Conservation (phyloP, 1,140 invertebrate genomes). For the Bombus confusus region DNA sequence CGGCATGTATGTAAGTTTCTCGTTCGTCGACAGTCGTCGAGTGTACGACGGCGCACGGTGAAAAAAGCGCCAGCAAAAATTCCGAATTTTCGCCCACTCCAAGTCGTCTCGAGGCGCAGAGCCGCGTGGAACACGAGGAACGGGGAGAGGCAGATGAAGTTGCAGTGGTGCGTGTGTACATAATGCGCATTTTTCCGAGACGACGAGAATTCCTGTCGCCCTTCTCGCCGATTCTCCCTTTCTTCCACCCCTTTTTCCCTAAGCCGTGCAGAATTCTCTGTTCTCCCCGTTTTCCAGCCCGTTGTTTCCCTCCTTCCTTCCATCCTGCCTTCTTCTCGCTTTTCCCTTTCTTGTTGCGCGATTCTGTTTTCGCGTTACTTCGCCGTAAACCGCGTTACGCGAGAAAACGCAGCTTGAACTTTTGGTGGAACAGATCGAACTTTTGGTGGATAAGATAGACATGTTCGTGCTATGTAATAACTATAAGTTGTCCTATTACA, state of each 20-base stretch:
- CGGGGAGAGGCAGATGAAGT: conserved; percentile 11
- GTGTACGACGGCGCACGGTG: neutral
- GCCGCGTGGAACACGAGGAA: neutral
- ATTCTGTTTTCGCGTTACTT: neutral
- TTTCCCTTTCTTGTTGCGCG: neutral
- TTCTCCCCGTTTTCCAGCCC: conserved; percentile 5
- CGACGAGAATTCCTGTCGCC: conserved; percentile 61
- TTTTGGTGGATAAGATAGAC: neutral
- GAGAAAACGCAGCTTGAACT: neutral
- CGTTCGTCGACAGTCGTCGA: neutral
- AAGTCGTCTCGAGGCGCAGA: conserved; percentile 24
- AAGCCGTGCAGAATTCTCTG: conserved; percentile 38
- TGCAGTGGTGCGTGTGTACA: conserved; percentile 60
- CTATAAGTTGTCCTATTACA: neutral
- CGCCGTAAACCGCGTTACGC: neutral
- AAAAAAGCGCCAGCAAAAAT: conserved; percentile 59
- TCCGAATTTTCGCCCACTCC: conserved; percentile 58
- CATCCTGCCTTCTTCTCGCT: neutral
- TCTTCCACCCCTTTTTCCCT: neutral
- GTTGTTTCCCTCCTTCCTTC: neutral
- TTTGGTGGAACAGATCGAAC: neutral
- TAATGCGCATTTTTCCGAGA: conserved; percentile 67
- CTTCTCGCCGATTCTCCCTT: conserved; percentile 24
- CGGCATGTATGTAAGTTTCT: conserved; percentile 13
- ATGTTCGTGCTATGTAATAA: too few species aligned